A percentile compares a stretch with the other conserved stretches of the same genome.
Evolutionary conservation across 2,113 vertebrate genomes (phyloP).

Genomic region (Suncus etruscus): DNA sequence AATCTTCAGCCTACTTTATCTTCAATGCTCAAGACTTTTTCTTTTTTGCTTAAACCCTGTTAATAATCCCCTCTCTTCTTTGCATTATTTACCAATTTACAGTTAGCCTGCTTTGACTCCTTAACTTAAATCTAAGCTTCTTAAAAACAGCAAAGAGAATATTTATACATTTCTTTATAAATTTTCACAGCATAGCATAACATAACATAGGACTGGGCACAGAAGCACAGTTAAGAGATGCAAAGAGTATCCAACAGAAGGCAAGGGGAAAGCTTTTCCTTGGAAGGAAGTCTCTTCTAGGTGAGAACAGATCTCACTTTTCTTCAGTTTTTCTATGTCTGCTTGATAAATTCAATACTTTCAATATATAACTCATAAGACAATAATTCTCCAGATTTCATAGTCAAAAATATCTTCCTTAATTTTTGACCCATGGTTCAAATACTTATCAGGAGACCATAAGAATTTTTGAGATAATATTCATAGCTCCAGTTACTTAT

Average conservation of each 20-base stretch:
- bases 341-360: neutral
- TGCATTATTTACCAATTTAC: neutral
- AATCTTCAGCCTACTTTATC: neutral
- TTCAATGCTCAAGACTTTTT: constrained; percentile 1
- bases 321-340: neutral
- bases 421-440: constrained; percentile 39
- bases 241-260: neutral
- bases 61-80: constrained; percentile 5
- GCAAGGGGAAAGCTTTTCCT: neutral
- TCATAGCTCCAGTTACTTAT: constrained; percentile 49
- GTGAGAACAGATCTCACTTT: neutral
- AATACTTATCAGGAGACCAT: constrained; percentile 48
- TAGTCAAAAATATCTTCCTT: neutral
- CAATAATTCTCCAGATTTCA: constrained; percentile 49
- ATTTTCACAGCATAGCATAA: neutral
- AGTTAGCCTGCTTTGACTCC: neutral
- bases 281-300: neutral
- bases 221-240: neutral
- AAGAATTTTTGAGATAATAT: constrained; percentile 34
- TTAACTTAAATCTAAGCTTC: constrained; percentile 13
- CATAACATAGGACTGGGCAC: neutral
- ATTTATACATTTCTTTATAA: constrained; percentile 39
- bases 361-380: neutral
- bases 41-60: neutral
- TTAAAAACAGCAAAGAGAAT: neutral